phyloP scores from a whole-genome alignment of 1,140 invertebrate species.

The Platyscapa corneri region DNA sequence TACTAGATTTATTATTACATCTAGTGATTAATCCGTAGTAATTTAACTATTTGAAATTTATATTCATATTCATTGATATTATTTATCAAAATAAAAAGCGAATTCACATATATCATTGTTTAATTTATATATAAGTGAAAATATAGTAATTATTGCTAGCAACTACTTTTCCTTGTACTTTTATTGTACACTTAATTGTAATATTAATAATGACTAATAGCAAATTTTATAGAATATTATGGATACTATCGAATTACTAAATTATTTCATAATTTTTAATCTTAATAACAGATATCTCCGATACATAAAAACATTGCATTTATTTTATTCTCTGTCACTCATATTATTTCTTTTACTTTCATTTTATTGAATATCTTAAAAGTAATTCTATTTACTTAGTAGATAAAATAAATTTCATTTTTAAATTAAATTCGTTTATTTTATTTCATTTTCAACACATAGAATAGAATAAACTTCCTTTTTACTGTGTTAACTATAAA shows the following conservation, averaged over 20 bases:
- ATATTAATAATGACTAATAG: not conserved
- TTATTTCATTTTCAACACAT: not conserved
- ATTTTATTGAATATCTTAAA: not conserved
- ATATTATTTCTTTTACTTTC: not conserved
- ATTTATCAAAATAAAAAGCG: not conserved
- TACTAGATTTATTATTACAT: not conserved
- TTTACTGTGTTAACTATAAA: not conserved
- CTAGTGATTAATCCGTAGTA: too few species aligned
- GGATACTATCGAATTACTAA: not conserved
- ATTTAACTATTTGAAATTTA: not conserved
- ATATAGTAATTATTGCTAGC: too few species aligned
- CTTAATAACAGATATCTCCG: not conserved
- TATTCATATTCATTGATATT: not conserved
- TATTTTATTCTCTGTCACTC: not conserved
- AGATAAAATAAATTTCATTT: not conserved
- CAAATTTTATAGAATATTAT: not conserved
- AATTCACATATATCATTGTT: not conserved
- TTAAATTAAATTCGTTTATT: not conserved
- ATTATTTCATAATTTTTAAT: not conserved
- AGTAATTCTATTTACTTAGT: not conserved
- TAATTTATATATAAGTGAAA: too few species aligned
- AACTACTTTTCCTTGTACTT: too few species aligned
- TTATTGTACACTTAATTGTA: too few species aligned
- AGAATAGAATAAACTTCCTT: not conserved
- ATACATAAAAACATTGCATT: not conserved